Base-by-base conservation (phyloP, 2,113 vertebrate species). In the Solea senegalensis region DNA sequence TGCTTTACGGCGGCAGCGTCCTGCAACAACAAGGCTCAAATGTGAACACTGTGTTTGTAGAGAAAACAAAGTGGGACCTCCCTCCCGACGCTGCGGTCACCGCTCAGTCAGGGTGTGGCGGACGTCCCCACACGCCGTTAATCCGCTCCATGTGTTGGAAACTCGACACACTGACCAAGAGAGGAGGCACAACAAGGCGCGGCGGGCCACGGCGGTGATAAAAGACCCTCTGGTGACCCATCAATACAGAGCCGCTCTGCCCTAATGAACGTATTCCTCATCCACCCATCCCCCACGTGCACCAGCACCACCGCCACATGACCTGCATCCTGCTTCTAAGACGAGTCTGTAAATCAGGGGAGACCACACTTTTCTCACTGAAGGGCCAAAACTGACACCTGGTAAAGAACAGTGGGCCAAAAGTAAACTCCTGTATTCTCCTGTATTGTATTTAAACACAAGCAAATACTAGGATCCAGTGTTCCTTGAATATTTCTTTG, bases 101-200 rank as follows among this genome's bases (percentile, higher is more conserved):
- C 69, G 76, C 68, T 64, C 9, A 11, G 55, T 66, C 74, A 78
- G 78, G 83, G 78, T 69, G 76, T 86, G 83, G 74, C 53, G 66
- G 80, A 84, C 34, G 46, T 65, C 27, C n/a, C 61, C 84, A 80
- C 86, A 81, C 45, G 73, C 55, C n/a, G 82, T 63, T 90, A 91
- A 94, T 92, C 50, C 39, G 27, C 69, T 86, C 90, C 91, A 93
- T 91, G 89, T 94, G 92, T 69, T 51, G 78, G 89, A 85, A 92
- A 92, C 80, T 63, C 0, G 72, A 92, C 83, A 79, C 90, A 69
- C 57, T 56, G 74, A 65, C 60, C 0, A 41, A 71, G 63, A 69
- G 60, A 0, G 9, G 45, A 70, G 81, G 77, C 65, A 78, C 76
- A 62, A 76, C 80, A 68, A 58, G 72, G 80, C 51, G 48, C 74